Percentiles rank a stretch among this genome's conserved stretches.
These are phyloP conservation scores for Glaucidium brasilianum DNA, from an alignment of 2,113 vertebrate species.

Conservation along the genomic window DNA sequence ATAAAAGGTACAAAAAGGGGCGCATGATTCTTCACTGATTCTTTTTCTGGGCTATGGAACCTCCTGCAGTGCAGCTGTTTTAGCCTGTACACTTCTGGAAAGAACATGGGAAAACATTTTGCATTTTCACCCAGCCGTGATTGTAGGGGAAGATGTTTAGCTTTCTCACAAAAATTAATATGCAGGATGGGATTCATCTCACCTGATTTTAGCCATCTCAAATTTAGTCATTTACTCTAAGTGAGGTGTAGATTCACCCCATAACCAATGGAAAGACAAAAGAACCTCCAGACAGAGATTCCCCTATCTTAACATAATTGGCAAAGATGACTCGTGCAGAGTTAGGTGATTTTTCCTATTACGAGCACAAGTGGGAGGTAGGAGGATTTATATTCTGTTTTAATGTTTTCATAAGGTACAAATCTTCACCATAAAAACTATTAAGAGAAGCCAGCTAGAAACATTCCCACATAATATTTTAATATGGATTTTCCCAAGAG, in stretches of 20 bases:
- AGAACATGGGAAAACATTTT: neutral
- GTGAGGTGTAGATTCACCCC: neutral
- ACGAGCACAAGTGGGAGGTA: neutral
- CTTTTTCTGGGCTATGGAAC: neutral
- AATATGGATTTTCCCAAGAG: constrained; percentile 30
- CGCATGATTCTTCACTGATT: neutral
- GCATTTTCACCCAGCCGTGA: neutral
- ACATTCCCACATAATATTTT: constrained; percentile 41
- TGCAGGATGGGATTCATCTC: neutral
- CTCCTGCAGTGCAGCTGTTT: neutral
- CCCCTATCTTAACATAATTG: neutral
- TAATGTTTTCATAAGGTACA: constrained; percentile 45
- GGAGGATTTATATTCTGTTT: constrained; percentile 33
- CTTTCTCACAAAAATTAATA: neutral
- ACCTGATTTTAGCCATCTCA: neutral
- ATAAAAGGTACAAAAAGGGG: neutral
- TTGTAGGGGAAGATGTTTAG: neutral
- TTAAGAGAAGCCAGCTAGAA: constrained; percentile 45
- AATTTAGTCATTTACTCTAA: neutral
- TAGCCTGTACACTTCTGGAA: neutral
- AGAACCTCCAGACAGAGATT: neutral
- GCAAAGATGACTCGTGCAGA: neutral
- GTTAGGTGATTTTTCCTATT: constrained; percentile 8
- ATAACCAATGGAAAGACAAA: neutral
- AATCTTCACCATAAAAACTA: constrained; percentile 34